Base-by-base conservation (phyloP, 2,888 invertebrate species). In the Drosophila stalkeri region DNA sequence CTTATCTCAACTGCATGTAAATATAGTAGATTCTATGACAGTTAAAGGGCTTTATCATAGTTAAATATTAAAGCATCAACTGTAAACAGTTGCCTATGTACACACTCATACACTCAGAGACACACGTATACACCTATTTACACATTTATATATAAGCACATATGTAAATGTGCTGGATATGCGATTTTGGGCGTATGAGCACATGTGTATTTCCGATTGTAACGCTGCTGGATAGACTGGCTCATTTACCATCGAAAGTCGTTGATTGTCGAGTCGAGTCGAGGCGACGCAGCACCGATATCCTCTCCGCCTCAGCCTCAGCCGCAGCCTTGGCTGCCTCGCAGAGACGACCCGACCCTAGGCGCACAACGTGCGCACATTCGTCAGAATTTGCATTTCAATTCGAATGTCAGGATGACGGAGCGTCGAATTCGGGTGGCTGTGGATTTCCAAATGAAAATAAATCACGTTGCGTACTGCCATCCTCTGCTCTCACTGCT, bases 361-460 rank as follows among this genome's bases (percentile, higher is more conserved):
- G 75, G 64, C 73, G 72, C 82, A 55, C 76, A 78, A 76, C 62
- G 89, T 74, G 77, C 69, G 75, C 84, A 89, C 90, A 90, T 90
- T 87, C 90, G 87, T 90, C 90, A 90, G 91, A 89, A 92, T 91
- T 91, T 92, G 91, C 91, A 91, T 91, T 91, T 91, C 91, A 91
- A 91, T 92, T 90, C 86, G 81, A 74, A 89, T 86, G 81, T 82
- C 78, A 86, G 80, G 78, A 88, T 88, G 88, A 90, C 87, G 81
- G 89, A 89, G 86, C 88, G 79, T 73, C 74, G 86, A 80, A 75
- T 77, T 88, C 77, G 90, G 87, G 77, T 73, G 84, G 77, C 75
- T 69, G 70, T 74, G 63, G 85, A 69, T 89, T 89, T 82, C 82
- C 77, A 87, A 90, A 80, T 90, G 87, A 82, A 91, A 90, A 87